A percentile compares a stretch with the other conserved stretches of the same genome.
Evolutionary conservation across 2,797 vertebrate species (phyloP).

Genomic region (Eupleurogrammus muticus): DNA sequence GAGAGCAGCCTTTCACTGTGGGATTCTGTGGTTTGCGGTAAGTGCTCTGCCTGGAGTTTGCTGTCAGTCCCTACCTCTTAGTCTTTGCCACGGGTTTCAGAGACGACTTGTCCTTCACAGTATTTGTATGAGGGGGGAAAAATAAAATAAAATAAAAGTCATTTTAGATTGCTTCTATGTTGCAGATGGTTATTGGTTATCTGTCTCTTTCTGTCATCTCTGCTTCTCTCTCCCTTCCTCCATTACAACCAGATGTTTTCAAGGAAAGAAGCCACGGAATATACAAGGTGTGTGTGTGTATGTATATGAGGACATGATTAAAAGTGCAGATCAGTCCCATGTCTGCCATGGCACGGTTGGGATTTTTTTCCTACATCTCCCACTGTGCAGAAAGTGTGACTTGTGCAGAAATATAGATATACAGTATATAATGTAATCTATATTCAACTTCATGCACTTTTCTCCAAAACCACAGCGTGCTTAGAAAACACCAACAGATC

Average conservation of each 20-base stretch:
- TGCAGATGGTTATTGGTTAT: neutral
- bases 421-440: constrained; percentile 9
- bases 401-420: neutral
- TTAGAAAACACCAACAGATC: constrained; percentile 59
- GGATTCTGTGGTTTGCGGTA: constrained; percentile 7
- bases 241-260: constrained; percentile 17
- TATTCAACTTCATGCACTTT: constrained; percentile 29
- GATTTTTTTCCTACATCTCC: constrained; percentile 22
- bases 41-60: constrained; percentile 41
- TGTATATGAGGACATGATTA: constrained; percentile 15
- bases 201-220: neutral
- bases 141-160: neutral
- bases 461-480: constrained; percentile 30
- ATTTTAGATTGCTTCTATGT: neutral
- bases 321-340: constrained; percentile 29
- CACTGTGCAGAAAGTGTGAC: constrained; percentile 24
- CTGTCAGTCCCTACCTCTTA: neutral
- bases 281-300: neutral
- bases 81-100: neutral
- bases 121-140: neutral
- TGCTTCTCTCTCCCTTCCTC: neutral
- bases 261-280: constrained; percentile 3
- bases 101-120: neutral
- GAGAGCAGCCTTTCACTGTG: neutral
- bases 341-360: neutral